Evolutionary conservation across 2,888 invertebrate genomes (phyloP).

Genomic region (Orthosia gracilis): DNA sequence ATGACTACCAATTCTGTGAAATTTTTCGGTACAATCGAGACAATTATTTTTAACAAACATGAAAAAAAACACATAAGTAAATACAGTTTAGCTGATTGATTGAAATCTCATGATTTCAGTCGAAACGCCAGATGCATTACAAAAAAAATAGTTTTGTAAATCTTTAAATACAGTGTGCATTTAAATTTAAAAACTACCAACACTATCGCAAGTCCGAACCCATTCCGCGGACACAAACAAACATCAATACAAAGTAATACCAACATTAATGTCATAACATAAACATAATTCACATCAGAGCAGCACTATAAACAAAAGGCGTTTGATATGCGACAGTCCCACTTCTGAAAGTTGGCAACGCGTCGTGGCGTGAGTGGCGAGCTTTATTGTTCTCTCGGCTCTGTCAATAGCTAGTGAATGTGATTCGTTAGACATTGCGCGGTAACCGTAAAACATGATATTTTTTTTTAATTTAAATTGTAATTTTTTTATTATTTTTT

Average conservation of each 20-base stretch:
- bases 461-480: too few relatives aligned
- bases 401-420: conserved; percentile 63
- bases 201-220: conserved; percentile 5
- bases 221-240: conserved; percentile 23
- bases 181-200: conserved; percentile 19
- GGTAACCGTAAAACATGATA: conserved; percentile 31
- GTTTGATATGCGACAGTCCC: conserved; percentile 57
- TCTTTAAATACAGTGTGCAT: not conserved
- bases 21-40: too few relatives aligned
- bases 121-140: too few relatives aligned
- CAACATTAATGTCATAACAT: conserved; percentile 61
- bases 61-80: too few relatives aligned
- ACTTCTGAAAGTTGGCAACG: conserved; percentile 62
- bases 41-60: too few relatives aligned
- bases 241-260: conserved; percentile 54
- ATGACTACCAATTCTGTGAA: too few relatives aligned
- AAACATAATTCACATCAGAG: conserved; percentile 63
- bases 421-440: conserved; percentile 56
- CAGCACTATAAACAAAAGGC: conserved; percentile 62
- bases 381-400: conserved; percentile 64
- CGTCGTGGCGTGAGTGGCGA: conserved; percentile 59
- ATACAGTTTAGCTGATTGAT: too few relatives aligned
- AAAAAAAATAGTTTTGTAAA: too few relatives aligned
- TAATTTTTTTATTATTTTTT: too few relatives aligned
- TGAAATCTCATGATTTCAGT: too few relatives aligned